These are phyloP conservation scores for Prionace glauca DNA, from an alignment of 2,797 vertebrate genomes.

Conservation along the genomic window DNA sequence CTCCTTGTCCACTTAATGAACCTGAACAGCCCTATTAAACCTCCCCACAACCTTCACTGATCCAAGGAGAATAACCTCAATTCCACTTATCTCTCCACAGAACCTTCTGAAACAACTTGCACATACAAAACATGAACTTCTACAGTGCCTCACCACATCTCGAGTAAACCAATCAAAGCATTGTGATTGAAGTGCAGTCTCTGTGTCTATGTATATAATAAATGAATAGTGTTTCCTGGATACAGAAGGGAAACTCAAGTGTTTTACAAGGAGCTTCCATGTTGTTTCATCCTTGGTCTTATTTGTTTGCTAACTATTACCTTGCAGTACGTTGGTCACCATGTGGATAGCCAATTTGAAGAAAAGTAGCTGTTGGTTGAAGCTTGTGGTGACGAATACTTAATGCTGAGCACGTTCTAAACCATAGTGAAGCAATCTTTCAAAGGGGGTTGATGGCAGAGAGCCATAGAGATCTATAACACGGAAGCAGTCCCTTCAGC, in stretches of 20 bases:
- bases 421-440: background rate
- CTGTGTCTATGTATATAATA: background rate
- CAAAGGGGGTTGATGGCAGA: background rate
- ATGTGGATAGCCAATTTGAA: background rate
- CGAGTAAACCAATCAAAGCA: background rate
- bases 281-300: background rate
- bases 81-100: background rate
- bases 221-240: background rate
- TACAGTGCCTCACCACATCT: background rate
- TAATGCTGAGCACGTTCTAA: background rate
- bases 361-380: background rate
- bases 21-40: background rate
- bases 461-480: background rate
- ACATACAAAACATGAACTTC: background rate
- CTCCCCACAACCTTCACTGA: background rate
- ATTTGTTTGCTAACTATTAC: background rate
- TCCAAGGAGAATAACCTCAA: background rate
- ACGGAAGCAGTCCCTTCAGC: no score
- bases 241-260: background rate
- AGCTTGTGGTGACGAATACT: background rate
- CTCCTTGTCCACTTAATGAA: background rate
- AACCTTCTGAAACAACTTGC: background rate
- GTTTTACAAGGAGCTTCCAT: background rate
- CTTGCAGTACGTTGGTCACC: background rate
- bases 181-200: background rate